Base-by-base conservation (phyloP, 1,140 invertebrate genomes). In the Oncopodura yosiiana region DNA sequence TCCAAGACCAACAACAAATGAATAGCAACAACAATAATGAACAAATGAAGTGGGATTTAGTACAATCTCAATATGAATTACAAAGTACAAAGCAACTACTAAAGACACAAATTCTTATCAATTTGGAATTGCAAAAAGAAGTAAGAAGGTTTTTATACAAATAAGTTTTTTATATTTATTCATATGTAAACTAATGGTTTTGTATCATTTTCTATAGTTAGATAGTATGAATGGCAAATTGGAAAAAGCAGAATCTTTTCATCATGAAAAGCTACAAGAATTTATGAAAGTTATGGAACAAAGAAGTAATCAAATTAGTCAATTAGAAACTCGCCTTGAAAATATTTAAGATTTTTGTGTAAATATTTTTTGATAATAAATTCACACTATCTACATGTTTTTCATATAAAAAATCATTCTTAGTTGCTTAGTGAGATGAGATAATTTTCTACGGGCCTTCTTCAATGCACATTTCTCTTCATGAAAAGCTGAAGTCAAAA, bases 271-370 rank as follows among this genome's bases (percentile, higher is more conserved):
- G 9, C 19, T 54, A 3, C 32, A 56, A 26, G 53, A 60, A 39
- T 37, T 60, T 30, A 34, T 60, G 36, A 45, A 51, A 24, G 27
- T 39, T 3, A 37, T 51, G 30, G 46, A 54, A 24, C 36, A 46
- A 14, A n/a, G 46, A n/a, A 24, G 48, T 14, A 36, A 36, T 3
- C 45, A 56, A 54, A 51, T 60, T 48, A 8, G 16, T n/a, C 23
- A 21, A 9, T 21, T 60, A 18, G 53, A 60, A 46, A 27, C 42
- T 23, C 55, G 41, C n/a, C 30, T 60, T 9, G 58, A 52, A 23
- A 11, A 21, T 23, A 44, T 53, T 26, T n/a, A n/a, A n/a, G n/a
- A n/a, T n/a, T n/a, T n/a, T n/a, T n/a, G n/a, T n/a, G n/a, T n/a
- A n/a, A n/a, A n/a, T n/a, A n/a, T n/a, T n/a, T n/a, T n/a, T n/a